Percentiles rank a stretch among this genome's conserved stretches.
Evolutionary conservation across 2,113 vertebrate genomes (phyloP).

Genomic region (Siniperca chuatsi): DNA sequence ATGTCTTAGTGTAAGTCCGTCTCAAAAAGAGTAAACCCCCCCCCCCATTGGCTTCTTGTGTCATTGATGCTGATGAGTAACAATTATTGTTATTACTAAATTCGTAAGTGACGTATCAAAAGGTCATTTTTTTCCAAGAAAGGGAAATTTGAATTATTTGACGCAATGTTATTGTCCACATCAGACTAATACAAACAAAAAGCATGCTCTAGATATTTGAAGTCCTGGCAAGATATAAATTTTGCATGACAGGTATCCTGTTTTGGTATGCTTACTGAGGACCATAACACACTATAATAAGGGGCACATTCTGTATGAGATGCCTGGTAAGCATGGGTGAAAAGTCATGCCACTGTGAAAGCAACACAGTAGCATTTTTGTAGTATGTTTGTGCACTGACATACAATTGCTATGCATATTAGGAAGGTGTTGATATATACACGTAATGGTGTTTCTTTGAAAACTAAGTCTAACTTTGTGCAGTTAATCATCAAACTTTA

Average conservation of each 20-base stretch:
- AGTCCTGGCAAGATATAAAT: not conserved
- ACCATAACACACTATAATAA: no score
- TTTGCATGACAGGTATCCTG: not conserved
- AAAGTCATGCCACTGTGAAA: no score
- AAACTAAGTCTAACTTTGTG: slow-evolving; percentile 2
- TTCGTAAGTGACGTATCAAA: not conserved
- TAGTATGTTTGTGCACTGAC: no score
- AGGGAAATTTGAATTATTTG: no score
- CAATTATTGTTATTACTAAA: not conserved
- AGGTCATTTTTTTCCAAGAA: no score
- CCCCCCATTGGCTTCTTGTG: not conserved
- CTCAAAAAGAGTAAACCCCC: not conserved
- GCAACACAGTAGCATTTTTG: no score
- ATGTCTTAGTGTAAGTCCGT: no score
- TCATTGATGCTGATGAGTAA: not conserved
- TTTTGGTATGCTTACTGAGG: no score
- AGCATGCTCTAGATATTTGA: not conserved
- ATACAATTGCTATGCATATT: not conserved
- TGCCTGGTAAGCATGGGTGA: no score
- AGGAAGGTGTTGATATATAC: not conserved
- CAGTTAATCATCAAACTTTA: not conserved
- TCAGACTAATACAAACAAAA: not conserved
- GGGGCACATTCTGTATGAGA: no score
- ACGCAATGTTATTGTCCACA: not conserved
- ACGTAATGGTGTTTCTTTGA: not conserved